Evolutionary conservation across 2,113 vertebrate species (phyloP).

Genomic region (Chascanopsetta lugubris): DNA sequence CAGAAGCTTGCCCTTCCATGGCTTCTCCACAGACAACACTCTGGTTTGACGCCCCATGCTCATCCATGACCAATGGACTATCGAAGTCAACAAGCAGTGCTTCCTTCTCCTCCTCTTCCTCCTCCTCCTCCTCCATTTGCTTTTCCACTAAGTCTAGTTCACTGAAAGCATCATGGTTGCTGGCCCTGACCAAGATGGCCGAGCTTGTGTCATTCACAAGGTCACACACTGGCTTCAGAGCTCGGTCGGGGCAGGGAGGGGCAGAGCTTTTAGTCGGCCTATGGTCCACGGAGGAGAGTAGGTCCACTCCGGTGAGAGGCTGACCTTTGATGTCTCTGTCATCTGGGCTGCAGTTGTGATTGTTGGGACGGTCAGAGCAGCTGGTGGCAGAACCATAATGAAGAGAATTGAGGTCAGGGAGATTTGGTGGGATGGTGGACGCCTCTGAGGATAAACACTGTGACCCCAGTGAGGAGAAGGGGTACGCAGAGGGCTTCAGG

Average conservation of each 20-base stretch:
- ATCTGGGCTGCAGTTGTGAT: slow-evolving; percentile 34
- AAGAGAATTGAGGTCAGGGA: slow-evolving; percentile 74
- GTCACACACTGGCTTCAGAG: slow-evolving; percentile 89
- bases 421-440: slow-evolving; percentile 54
- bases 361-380: slow-evolving; percentile 51
- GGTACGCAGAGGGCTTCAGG: slow-evolving; percentile 65
- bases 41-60: background rate
- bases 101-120: slow-evolving; percentile 36
- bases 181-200: slow-evolving; percentile 75
- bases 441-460: slow-evolving; percentile 71
- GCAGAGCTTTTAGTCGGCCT: slow-evolving; percentile 75
- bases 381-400: slow-evolving; percentile 67
- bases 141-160: slow-evolving; percentile 76
- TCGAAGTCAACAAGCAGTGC: slow-evolving; percentile 80
- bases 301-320: slow-evolving; percentile 88
- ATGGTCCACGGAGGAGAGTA: slow-evolving; percentile 89
- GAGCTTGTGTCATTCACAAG: slow-evolving; percentile 89
- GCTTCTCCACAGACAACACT: slow-evolving; percentile 10
- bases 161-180: slow-evolving; percentile 78
- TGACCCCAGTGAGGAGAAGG: slow-evolving; percentile 72
- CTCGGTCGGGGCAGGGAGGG: slow-evolving; percentile 79
- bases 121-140: slow-evolving; percentile 62
- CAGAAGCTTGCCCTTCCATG: slow-evolving; percentile 34
- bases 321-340: slow-evolving; percentile 74
- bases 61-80: slow-evolving; percentile 63